phyloP scores from a whole-genome alignment of 2,113 vertebrate species.

The Bubo scandiacus region DNA sequence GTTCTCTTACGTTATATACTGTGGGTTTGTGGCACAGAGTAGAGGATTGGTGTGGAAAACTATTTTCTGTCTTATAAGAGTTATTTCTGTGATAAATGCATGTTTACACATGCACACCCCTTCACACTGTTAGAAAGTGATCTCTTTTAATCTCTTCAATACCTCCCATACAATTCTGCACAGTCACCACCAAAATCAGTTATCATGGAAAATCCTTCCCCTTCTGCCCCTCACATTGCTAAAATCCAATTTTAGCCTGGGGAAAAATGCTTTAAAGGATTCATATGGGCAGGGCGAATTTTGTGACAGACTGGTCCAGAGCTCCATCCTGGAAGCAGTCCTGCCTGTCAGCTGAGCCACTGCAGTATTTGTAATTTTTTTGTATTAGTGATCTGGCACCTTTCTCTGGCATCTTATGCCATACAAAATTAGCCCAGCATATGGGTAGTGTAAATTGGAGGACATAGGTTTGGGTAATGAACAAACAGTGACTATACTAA shows the following conservation, averaged over 20 bases:
- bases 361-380: slow-evolving; percentile 45
- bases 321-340: slow-evolving; percentile 22
- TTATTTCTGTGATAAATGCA: background rate
- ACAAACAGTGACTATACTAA: slow-evolving; percentile 34
- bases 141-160: background rate
- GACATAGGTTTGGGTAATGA: slow-evolving; percentile 43
- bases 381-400: slow-evolving; percentile 46
- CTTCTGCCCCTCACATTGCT: background rate
- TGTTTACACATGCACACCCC: background rate
- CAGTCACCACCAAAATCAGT: background rate
- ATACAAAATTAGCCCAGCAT: slow-evolving; percentile 34
- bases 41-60: background rate
- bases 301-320: background rate
- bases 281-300: background rate
- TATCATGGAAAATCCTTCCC: slow-evolving; percentile 23
- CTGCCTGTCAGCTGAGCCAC: slow-evolving; percentile 33
- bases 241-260: slow-evolving; percentile 23
- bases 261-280: background rate
- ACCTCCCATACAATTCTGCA: background rate
- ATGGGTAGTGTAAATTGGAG: slow-evolving; percentile 33
- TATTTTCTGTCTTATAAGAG: background rate
- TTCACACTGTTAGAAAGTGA: background rate
- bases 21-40: background rate
- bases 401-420: slow-evolving; percentile 15
- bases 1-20: background rate